Conservation (phyloP, 2,888 invertebrate genomes). For the Catonia carolina region DNA sequence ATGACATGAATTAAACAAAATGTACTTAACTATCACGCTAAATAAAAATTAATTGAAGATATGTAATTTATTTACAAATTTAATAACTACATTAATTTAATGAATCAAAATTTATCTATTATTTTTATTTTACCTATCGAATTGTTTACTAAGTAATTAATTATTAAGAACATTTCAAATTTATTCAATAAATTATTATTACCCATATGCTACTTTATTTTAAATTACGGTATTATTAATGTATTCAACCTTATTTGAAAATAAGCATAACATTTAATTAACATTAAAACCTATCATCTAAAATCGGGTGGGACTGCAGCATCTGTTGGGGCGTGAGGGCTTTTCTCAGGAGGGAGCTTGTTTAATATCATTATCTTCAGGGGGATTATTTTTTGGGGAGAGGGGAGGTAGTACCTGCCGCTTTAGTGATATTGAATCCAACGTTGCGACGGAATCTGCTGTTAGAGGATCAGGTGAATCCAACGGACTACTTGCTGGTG, state of each 20-base stretch:
- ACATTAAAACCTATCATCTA: slow-evolving; percentile 19
- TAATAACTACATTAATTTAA: too few species aligned
- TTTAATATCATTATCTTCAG: slow-evolving; percentile 25
- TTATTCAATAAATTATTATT: too few species aligned
- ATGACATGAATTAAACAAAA: too few species aligned
- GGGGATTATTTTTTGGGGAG: slow-evolving; percentile 31
- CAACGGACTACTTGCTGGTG: slow-evolving; percentile 69
- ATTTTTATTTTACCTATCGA: too few species aligned
- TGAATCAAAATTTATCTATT: too few species aligned
- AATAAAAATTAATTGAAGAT: too few species aligned
- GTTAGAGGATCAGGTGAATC: slow-evolving; percentile 71
- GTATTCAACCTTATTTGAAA: slow-evolving; percentile 8
- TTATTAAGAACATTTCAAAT: too few species aligned
- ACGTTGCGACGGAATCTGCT: slow-evolving; percentile 58
- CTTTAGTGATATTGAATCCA: slow-evolving; percentile 50
- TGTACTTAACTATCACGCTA: too few species aligned
- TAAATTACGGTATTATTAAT: too few species aligned
- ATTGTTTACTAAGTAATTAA: too few species aligned
- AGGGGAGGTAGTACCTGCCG: slow-evolving; percentile 39
- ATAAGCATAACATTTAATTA: background rate
- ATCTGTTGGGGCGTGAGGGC: slow-evolving; percentile 33
- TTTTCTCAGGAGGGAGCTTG: slow-evolving; percentile 33
- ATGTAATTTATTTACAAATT: too few species aligned
- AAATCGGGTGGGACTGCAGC: slow-evolving; percentile 37
- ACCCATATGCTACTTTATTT: too few species aligned